Evolutionary conservation across 2,888 invertebrate genomes (phyloP).

Genomic region (Anthophora plumipes): DNA sequence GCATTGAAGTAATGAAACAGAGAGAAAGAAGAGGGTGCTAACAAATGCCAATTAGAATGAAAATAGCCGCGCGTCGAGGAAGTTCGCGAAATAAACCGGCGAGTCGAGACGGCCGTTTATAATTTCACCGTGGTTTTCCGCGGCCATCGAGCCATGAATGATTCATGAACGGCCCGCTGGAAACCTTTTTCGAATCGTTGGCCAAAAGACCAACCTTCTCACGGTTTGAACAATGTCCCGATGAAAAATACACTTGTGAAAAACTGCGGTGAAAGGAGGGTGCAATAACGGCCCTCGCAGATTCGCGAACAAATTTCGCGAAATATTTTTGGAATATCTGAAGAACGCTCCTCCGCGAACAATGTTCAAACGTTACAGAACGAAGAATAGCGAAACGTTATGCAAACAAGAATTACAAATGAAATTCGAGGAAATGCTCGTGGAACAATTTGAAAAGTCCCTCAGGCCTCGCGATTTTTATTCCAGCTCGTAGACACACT

Average conservation of each 20-base stretch:
- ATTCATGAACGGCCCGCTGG: slow-evolving; percentile 45
- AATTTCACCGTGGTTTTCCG: slow-evolving; percentile 52
- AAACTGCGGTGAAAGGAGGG: background rate
- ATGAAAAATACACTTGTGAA: slow-evolving; percentile 11
- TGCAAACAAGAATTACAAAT: too few species aligned
- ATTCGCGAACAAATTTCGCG: too few species aligned
- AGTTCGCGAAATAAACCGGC: slow-evolving; percentile 32
- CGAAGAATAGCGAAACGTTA: too few species aligned
- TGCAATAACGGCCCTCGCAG: background rate
- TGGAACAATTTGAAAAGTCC: too few species aligned
- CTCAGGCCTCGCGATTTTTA: too few species aligned
- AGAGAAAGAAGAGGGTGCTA: background rate
- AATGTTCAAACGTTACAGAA: too few species aligned
- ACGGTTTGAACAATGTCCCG: background rate
- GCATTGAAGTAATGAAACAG: slow-evolving; percentile 36
- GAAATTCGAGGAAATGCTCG: too few species aligned
- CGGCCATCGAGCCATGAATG: slow-evolving; percentile 52
- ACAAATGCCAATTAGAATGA: slow-evolving; percentile 57
- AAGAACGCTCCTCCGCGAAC: too few species aligned
- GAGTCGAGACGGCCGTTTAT: slow-evolving; percentile 40
- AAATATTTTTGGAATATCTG: too few species aligned
- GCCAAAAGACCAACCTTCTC: slow-evolving; percentile 17
- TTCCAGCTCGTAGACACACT: too few species aligned
- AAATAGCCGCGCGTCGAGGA: slow-evolving; percentile 33
- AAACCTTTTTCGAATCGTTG: slow-evolving; percentile 41